Percentiles rank a stretch among this genome's conserved stretches.
phyloP scores from a whole-genome alignment of 1,140 invertebrate species.

The Contarinia nasturtii region DNA sequence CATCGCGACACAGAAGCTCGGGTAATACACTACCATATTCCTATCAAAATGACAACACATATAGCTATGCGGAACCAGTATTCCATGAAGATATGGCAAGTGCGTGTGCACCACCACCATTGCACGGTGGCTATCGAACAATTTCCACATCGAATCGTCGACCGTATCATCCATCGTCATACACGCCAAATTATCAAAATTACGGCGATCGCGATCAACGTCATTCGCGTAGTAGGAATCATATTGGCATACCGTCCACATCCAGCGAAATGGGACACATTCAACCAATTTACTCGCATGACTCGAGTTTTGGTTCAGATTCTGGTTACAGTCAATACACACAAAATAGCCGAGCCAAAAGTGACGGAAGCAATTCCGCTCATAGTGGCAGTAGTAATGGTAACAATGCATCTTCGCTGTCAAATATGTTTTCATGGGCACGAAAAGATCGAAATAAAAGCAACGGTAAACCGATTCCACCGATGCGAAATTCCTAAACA shows the following conservation, averaged over 20 bases:
- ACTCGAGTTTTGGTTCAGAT: slow-evolving; percentile 42
- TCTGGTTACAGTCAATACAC: slow-evolving; percentile 51
- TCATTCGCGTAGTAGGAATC: too few relatives aligned
- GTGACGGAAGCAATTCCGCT: background rate
- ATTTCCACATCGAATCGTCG: too few relatives aligned
- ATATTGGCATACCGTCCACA: too few relatives aligned
- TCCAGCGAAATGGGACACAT: slow-evolving; percentile 2
- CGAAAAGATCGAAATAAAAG: too few relatives aligned
- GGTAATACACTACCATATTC: slow-evolving; percentile 8
- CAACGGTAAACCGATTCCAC: too few relatives aligned
- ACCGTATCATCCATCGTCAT: too few relatives aligned
- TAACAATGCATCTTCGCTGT: background rate
- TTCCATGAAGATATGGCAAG: slow-evolving; percentile 42
- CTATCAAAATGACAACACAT: slow-evolving; percentile 11
- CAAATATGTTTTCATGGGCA: background rate
- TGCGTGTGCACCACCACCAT: too few relatives aligned
- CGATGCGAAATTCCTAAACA: too few relatives aligned
- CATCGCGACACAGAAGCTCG: slow-evolving; percentile 27
- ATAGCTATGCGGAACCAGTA: slow-evolving; percentile 24
- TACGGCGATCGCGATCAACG: too few relatives aligned
- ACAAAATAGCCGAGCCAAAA: slow-evolving; percentile 18
- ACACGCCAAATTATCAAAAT: too few relatives aligned
- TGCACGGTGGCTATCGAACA: too few relatives aligned
- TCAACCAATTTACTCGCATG: slow-evolving; percentile 24
- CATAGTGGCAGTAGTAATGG: background rate